phyloP scores from a whole-genome alignment of 1,140 invertebrate genomes.

The Apis dorsata region DNA sequence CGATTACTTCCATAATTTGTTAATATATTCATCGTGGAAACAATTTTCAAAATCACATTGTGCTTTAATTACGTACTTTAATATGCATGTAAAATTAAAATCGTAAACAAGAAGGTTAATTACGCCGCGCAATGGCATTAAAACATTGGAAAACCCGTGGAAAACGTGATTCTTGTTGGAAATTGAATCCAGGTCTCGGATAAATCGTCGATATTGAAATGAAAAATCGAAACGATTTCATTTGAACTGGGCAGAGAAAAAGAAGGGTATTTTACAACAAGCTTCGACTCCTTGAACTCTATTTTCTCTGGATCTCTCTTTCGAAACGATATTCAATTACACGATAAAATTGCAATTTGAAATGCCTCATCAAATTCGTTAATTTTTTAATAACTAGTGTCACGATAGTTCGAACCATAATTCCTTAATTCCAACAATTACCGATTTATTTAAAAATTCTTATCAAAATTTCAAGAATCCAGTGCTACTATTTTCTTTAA shows the following conservation, averaged over 20 bases:
- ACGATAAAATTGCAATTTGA: background rate
- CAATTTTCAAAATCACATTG: too few relatives aligned
- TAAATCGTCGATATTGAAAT: background rate
- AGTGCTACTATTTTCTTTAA: too few relatives aligned
- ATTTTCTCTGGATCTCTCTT: background rate
- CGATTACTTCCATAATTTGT: too few relatives aligned
- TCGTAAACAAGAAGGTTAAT: background rate
- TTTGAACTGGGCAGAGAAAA: background rate
- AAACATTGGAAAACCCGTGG: background rate
- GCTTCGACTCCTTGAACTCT: background rate
- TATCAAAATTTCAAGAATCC: too few relatives aligned
- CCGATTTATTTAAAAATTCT: too few relatives aligned
- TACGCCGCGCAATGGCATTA: too few relatives aligned
- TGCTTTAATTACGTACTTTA: too few relatives aligned
- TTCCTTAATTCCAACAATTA: background rate
- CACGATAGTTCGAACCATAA: background rate
- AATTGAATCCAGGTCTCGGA: background rate
- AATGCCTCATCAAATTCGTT: background rate
- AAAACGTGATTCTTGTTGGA: background rate
- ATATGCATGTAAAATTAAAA: background rate
- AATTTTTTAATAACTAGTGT: slow-evolving; percentile 3
- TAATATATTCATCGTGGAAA: too few relatives aligned
- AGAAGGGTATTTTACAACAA: background rate
- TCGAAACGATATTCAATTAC: background rate
- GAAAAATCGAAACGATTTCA: background rate